Percentiles rank a stretch among this genome's conserved stretches.
Evolutionary conservation across 2,888 invertebrate genomes (phyloP).

Genomic region (Brachylomia viminalis): DNA sequence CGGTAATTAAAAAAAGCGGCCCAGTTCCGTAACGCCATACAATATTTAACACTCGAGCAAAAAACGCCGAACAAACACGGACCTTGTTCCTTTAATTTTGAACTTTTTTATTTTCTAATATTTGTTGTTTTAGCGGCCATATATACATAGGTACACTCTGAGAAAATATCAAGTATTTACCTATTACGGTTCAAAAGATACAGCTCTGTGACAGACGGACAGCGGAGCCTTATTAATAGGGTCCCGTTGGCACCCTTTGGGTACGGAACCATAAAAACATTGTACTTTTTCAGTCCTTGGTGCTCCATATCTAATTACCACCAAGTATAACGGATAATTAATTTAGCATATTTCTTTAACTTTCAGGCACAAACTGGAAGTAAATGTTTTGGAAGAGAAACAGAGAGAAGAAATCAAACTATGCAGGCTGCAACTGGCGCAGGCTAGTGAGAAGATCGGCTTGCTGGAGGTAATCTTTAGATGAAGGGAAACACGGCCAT

Average conservation of each 20-base stretch:
- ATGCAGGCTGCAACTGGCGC: constrained; percentile 93
- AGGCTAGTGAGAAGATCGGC: constrained; percentile 92
- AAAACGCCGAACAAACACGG: not conserved
- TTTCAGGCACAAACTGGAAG: constrained; percentile 93
- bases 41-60: not conserved
- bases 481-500: not conserved
- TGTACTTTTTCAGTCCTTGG: not conserved
- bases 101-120: not conserved
- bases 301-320: not conserved
- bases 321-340: not conserved
- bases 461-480: constrained; percentile 89
- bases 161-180: not conserved
- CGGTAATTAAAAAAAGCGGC: not conserved
- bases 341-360: not conserved
- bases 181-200: not conserved
- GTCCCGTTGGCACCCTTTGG: not conserved
- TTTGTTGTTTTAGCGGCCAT: not conserved
- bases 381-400: constrained; percentile 94
- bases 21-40: not conserved
- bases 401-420: constrained; percentile 94
- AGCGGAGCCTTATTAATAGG: not conserved
- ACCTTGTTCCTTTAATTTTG: no score
- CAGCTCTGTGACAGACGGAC: not conserved
- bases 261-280: not conserved
- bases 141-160: not conserved